Evolutionary conservation across 2,797 vertebrate species (phyloP), one percentile per base, ranked within the genome.

Genomic region (Buphagus erythrorhynchus): DNA sequence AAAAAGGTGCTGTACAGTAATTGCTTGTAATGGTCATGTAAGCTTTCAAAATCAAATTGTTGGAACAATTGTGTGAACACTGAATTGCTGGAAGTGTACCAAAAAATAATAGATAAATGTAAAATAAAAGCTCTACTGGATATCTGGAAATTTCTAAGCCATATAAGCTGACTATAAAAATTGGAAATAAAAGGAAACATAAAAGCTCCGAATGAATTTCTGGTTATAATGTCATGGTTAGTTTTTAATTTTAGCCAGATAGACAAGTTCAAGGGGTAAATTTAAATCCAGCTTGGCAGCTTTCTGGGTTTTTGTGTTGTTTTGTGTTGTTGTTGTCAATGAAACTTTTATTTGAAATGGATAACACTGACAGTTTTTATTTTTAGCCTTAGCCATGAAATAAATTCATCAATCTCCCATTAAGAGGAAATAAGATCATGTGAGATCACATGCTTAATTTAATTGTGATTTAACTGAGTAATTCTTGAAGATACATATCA

Each of bases 21-120:
- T 95, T 96, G 54, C 61, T 54, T 72, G 29, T 97, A 93, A 95
- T 91, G 75, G 83, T 83, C 75, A 38, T 55, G 58, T 59, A 90
- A 78, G 62, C 72, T 88, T 89, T 93, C 9, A 35, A 83, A 95
- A 90, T 49, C 29, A 93, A 88, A 84, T 78, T 75, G 21, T 51
- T 0, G 3, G 62, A 67, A 43, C 46, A 86, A 63, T 15, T 91
- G 52, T 74, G 48, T 10, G 8, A 92, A 33, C 18, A 18, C 1
- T 43, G 57, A 66, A 45, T 76, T 82, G 16, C 28, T 87, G 49
- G 52, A 92, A 69, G 25, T 36, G 3, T 45, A 67, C 48, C 7
- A 51, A 46, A 78, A 42, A 77, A 21, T 5, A 48, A 21, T 35
- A 22, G 29, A 49, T 29, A 85, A 76, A 66, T 0, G 0, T 78